Evolutionary conservation across 2,797 vertebrate genomes (phyloP), one percentile per base, ranked within the genome.

Genomic region (Sebastes miniatus): DNA sequence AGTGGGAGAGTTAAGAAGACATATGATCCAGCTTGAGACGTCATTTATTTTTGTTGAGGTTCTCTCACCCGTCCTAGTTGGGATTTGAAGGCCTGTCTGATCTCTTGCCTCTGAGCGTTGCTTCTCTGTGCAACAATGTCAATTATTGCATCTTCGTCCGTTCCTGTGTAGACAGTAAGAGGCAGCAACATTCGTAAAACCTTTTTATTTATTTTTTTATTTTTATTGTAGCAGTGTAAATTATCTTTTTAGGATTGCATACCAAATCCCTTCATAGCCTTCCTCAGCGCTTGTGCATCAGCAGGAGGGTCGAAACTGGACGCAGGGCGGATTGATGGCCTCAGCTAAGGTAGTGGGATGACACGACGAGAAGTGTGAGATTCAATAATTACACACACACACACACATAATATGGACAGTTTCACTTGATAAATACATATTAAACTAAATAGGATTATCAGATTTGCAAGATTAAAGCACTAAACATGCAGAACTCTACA

Each of bases 221-320:
- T 31, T 78, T 67, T 54, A 8, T 6, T 34, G 8, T 8, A 20
- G 18, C 8, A 8, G 27, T 24, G 4, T 20, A 10, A 62, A 73
- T 68, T 27, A 54, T 14, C 11, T 36, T 63, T 34, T 50, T 13
- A 29, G 7, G 3, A 11, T 9, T 47, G 14, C 97, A 79, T 92
- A 99, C 98, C 98, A 18, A 99, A 93, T 31, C 98, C 98, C 89
- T 99, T 99, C 98, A 99, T 99, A 0, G 98, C 98, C 93, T 99
- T 99, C 92, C 98, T 95, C 72, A 99, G 93, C 2, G 96, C 97
- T 89, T 98, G 97, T 0, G 97, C 98, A 1, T 99, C 98, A 4
- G 94, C 95, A 0, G 96, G 95, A 0, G 97, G 96, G 0, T 98
- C 96, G 85, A 97, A 99, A 77, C 81, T 57, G 14, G 77, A 1